A percentile compares a stretch with the other conserved stretches of the same genome.
phyloP scores from a whole-genome alignment of 2,797 vertebrate species.

The Enteromius paludinosus region DNA sequence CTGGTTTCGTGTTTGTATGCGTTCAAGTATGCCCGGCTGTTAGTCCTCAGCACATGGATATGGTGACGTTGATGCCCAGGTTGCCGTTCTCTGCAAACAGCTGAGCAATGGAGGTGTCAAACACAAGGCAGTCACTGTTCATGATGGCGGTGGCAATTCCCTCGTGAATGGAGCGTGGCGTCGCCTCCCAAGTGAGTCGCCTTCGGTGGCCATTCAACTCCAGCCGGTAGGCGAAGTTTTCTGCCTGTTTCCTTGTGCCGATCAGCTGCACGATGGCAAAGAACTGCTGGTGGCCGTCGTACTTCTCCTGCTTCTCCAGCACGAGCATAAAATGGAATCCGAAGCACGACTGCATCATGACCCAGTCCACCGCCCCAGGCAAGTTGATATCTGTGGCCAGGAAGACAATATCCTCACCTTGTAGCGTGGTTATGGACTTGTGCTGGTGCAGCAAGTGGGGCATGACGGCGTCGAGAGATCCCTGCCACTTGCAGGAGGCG shows the following conservation, averaged over 20 bases:
- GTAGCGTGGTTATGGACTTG: slow-evolving; percentile 96
- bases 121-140: slow-evolving; percentile 85
- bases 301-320: slow-evolving; percentile 67
- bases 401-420: slow-evolving; percentile 97
- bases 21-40: slow-evolving; percentile 26
- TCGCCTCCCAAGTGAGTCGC: slow-evolving; percentile 84
- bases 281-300: slow-evolving; percentile 85
- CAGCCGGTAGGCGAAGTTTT: slow-evolving; percentile 83
- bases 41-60: slow-evolving; percentile 81
- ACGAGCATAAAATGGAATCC: slow-evolving; percentile 90
- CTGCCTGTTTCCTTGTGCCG: slow-evolving; percentile 81
- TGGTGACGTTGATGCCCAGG: slow-evolving; percentile 84
- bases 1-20: slow-evolving; percentile 40
- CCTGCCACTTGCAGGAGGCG: slow-evolving; percentile 97
- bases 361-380: slow-evolving; percentile 97
- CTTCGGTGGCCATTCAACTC: slow-evolving; percentile 83
- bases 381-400: slow-evolving; percentile 98
- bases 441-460: slow-evolving; percentile 98
- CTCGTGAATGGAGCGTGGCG: slow-evolving; percentile 82
- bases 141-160: slow-evolving; percentile 82
- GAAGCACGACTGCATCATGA: slow-evolving; percentile 99
- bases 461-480: slow-evolving; percentile 96
- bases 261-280: slow-evolving; percentile 84
- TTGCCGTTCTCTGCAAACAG: slow-evolving; percentile 83
- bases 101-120: slow-evolving; percentile 82